Evolutionary conservation across 1,140 invertebrate genomes (phyloP).

Genomic region (Caenorhabditis inopinata): DNA sequence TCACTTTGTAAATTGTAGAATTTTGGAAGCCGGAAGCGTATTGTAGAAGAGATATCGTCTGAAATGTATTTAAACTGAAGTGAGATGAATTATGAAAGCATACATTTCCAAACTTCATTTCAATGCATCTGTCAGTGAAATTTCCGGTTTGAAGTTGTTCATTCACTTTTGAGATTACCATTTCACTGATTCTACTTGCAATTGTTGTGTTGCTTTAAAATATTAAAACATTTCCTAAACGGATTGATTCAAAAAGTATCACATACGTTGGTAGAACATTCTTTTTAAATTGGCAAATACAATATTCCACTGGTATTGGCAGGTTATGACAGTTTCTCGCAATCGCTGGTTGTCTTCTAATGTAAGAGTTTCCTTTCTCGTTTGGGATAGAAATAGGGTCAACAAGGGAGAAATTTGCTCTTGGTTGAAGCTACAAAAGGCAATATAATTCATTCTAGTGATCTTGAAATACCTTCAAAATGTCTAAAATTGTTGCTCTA

Average conservation of each 20-base stretch:
- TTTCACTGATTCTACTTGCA: background rate
- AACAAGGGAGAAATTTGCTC: background rate
- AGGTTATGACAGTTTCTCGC: background rate
- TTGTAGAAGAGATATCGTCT: background rate
- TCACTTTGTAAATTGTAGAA: background rate
- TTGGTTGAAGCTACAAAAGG: constrained; percentile 10
- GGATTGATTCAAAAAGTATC: no score
- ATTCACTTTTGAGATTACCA: no score
- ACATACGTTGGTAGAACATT: background rate
- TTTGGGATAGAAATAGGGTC: background rate
- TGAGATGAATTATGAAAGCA: background rate
- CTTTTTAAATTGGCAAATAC: constrained; percentile 34
- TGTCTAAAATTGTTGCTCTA: constrained; percentile 28
- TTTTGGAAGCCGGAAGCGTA: background rate
- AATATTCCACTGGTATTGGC: constrained; percentile 24
- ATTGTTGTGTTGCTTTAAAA: no score
- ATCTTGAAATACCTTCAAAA: background rate
- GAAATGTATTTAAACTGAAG: background rate
- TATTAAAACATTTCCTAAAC: background rate
- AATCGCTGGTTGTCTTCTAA: background rate
- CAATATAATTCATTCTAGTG: background rate
- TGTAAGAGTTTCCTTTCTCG: constrained; percentile 8
- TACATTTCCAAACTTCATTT: background rate
- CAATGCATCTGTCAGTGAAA: no score
- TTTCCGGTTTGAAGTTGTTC: no score